Percentiles rank a stretch among this genome's conserved stretches.
Evolutionary conservation across 1,140 invertebrate species (phyloP).

Genomic region (Lineus longissimus): DNA sequence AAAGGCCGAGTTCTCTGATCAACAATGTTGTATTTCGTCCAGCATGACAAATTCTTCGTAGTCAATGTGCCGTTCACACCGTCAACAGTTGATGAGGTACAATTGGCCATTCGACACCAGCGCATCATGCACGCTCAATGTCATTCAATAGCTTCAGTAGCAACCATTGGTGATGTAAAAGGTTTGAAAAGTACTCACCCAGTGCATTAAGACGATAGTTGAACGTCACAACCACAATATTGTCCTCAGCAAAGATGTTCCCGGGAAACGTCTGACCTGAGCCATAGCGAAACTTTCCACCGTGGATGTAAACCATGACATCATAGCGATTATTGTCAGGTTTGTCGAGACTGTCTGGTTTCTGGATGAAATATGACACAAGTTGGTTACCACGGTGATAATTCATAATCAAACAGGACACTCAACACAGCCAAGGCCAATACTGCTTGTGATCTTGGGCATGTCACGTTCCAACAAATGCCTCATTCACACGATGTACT

Average conservation of each 20-base stretch:
- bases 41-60: too few species aligned
- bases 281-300: background rate
- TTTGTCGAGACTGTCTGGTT: background rate
- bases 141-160: too few species aligned
- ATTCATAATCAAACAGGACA: background rate
- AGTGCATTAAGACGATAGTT: background rate
- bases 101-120: too few species aligned
- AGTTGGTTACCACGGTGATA: background rate
- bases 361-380: background rate
- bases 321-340: background rate
- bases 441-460: too few species aligned
- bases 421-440: background rate
- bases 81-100: too few species aligned
- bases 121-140: too few species aligned
- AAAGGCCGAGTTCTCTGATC: too few species aligned
- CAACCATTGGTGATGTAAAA: too few species aligned
- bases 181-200: background rate
- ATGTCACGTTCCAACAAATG: background rate
- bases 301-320: conserved; percentile 6
- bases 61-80: too few species aligned
- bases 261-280: background rate
- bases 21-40: too few species aligned
- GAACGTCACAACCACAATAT: conserved; percentile 1
- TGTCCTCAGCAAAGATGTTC: background rate
- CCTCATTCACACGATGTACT: background rate